Evolutionary conservation across 2,888 invertebrate species (phyloP).

Genomic region (Ephialtes manifestator): DNA sequence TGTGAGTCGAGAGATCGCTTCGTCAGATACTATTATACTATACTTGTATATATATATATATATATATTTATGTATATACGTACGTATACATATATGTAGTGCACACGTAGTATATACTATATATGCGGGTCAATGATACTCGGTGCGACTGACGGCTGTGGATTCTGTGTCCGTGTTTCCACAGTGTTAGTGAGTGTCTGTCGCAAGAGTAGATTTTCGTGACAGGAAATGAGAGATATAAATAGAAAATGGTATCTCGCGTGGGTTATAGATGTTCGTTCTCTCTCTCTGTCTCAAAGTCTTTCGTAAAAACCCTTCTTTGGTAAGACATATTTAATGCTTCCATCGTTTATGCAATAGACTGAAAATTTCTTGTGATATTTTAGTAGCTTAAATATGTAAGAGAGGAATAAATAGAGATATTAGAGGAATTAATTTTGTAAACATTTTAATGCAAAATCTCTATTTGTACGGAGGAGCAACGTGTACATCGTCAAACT

Average conservation of each 20-base stretch:
- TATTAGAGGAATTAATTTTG: too few species aligned
- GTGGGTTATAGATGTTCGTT: not conserved
- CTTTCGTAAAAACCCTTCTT: constrained; percentile 4
- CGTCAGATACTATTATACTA: constrained; percentile 50
- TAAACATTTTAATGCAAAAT: too few species aligned
- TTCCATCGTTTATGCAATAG: not conserved
- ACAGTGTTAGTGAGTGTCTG: constrained; percentile 11
- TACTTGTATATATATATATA: constrained; percentile 1
- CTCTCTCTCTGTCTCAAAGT: not conserved
- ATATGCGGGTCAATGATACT: constrained; percentile 60
- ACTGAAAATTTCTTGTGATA: not conserved
- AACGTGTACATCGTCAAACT: too few species aligned
- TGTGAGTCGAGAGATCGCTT: constrained; percentile 35
- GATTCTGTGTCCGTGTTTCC: constrained; percentile 3
- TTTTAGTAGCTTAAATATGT: not conserved
- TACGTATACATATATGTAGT: not conserved
- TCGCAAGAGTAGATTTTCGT: constrained; percentile 46
- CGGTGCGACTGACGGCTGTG: constrained; percentile 24
- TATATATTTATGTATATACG: not conserved
- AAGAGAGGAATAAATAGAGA: too few species aligned
- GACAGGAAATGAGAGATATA: constrained; percentile 42
- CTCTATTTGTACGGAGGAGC: too few species aligned
- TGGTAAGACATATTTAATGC: not conserved
- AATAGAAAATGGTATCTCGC: constrained; percentile 29
- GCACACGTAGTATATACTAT: constrained; percentile 5